A percentile compares a stretch with the other conserved stretches of the same genome.
These are phyloP conservation scores for Chrysolina haemoptera DNA, from an alignment of 2,888 invertebrate genomes.

Conservation along the genomic window DNA sequence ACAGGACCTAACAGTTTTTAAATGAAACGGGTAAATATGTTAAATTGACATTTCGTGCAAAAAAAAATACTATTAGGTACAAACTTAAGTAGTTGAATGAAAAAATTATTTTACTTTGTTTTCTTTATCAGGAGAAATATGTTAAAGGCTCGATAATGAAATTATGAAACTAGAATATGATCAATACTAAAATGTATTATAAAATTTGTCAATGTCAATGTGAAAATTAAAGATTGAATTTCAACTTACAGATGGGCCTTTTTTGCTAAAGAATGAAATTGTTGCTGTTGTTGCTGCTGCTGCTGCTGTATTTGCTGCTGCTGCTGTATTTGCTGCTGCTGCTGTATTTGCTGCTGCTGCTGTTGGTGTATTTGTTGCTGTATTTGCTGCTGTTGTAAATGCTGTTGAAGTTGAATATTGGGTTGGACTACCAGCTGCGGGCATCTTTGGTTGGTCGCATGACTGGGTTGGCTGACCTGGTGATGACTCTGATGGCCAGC, in stretches of 20 bases:
- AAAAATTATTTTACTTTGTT: no score
- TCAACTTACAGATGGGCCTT: conserved; percentile 67
- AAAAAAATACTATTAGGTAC: no score
- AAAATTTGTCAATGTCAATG: background rate
- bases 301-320: conserved; percentile 43
- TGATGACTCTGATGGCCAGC: conserved; percentile 31
- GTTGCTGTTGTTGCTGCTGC: conserved; percentile 52
- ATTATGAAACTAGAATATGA: no score
- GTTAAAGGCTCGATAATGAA: no score
- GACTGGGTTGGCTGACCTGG: conserved; percentile 45
- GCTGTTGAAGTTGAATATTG: conserved; percentile 41
- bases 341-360: conserved; percentile 59
- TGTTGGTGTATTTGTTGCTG: conserved; percentile 48
- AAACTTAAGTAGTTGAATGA: no score
- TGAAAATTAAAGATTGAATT: background rate
- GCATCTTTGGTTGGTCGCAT: conserved; percentile 22
- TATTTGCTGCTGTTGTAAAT: conserved; percentile 49
- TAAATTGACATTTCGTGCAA: no score
- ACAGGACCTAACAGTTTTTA: no score
- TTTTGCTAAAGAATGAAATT: conserved; percentile 61
- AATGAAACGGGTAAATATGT: no score
- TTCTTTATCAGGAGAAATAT: no score
- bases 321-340: conserved; percentile 41
- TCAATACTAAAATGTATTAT: no score
- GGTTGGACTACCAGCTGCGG: conserved; percentile 42